Conservation (phyloP, 2,888 invertebrate species). For the Incurvaria masculella region DNA sequence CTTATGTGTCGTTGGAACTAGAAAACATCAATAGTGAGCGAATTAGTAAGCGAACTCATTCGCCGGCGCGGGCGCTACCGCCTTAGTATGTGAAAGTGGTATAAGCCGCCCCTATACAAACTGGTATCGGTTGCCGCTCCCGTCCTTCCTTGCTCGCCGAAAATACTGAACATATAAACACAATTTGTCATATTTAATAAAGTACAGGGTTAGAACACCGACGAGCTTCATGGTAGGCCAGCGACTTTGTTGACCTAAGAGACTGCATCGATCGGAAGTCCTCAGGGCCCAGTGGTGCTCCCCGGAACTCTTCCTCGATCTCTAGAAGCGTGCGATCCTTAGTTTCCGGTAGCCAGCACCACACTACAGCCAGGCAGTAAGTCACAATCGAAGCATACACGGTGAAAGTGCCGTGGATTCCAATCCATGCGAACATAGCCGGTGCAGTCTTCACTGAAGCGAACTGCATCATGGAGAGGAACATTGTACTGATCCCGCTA, state of each 20-base stretch:
- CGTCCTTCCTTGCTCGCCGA: too few species aligned
- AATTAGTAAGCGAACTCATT: too few species aligned
- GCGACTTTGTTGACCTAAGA: background rate
- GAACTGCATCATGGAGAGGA: slow-evolving; percentile 63
- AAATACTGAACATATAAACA: too few species aligned
- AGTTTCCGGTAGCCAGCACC: slow-evolving; percentile 64
- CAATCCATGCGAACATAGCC: slow-evolving; percentile 45
- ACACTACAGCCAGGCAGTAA: slow-evolving; percentile 47
- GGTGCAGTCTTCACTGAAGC: slow-evolving; percentile 64
- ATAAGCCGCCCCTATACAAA: too few species aligned
- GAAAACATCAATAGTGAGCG: too few species aligned
- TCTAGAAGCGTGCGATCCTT: slow-evolving; percentile 63
- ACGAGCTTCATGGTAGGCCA: background rate
- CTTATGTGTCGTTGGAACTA: too few species aligned
- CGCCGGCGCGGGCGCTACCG: too few species aligned
- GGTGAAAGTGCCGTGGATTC: slow-evolving; percentile 56
- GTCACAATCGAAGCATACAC: slow-evolving; percentile 57
- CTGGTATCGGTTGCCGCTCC: too few species aligned
- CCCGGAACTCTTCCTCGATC: slow-evolving; percentile 58
- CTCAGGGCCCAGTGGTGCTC: slow-evolving; percentile 10
- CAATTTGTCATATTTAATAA: too few species aligned
- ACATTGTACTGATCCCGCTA: slow-evolving; percentile 60
- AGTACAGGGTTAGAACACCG: background rate
- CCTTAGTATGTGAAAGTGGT: too few species aligned
- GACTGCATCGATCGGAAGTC: slow-evolving; percentile 1